phyloP scores from a whole-genome alignment of 1,140 invertebrate species.

The Antheraea mylitta region DNA sequence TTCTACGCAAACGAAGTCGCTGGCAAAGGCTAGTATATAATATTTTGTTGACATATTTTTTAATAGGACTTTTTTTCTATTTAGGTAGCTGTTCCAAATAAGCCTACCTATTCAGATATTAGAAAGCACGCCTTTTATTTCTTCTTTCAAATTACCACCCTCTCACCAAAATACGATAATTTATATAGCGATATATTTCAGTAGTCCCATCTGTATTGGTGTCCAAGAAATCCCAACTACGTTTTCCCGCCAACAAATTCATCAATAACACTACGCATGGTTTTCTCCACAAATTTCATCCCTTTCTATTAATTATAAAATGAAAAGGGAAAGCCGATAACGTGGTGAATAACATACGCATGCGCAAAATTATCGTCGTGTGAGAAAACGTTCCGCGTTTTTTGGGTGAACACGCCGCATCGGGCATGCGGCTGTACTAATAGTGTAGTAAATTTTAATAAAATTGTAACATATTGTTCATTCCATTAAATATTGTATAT shows the following conservation, averaged over 20 bases:
- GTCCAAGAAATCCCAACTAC: conserved; percentile 9
- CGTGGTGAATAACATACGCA: conserved; percentile 48
- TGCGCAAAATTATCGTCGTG: conserved; percentile 42
- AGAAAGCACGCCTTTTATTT: too few relatives aligned
- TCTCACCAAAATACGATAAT: too few relatives aligned
- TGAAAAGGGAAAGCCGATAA: conserved; percentile 52
- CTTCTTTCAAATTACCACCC: too few relatives aligned
- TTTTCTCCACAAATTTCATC: conserved; percentile 30
- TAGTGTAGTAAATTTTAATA: conserved; percentile 16
- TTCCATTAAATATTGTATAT: conserved; percentile 8
- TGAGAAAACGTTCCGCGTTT: conserved; percentile 17
- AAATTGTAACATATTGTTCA: conserved; percentile 21
- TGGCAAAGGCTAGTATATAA: too few relatives aligned
- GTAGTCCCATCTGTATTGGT: neutral
- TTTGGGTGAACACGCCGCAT: conserved; percentile 14
- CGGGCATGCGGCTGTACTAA: conserved; percentile 27
- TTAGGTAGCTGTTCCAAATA: too few relatives aligned
- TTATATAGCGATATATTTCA: neutral
- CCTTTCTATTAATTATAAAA: conserved; percentile 30
- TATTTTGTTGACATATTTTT: too few relatives aligned
- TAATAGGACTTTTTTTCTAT: too few relatives aligned
- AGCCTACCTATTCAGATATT: too few relatives aligned
- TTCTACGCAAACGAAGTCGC: too few relatives aligned
- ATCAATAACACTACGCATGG: conserved; percentile 75
- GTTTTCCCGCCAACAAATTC: conserved; percentile 49